Conservation (phyloP, 2,113 vertebrate genomes). For the Danionella cerebrum region DNA sequence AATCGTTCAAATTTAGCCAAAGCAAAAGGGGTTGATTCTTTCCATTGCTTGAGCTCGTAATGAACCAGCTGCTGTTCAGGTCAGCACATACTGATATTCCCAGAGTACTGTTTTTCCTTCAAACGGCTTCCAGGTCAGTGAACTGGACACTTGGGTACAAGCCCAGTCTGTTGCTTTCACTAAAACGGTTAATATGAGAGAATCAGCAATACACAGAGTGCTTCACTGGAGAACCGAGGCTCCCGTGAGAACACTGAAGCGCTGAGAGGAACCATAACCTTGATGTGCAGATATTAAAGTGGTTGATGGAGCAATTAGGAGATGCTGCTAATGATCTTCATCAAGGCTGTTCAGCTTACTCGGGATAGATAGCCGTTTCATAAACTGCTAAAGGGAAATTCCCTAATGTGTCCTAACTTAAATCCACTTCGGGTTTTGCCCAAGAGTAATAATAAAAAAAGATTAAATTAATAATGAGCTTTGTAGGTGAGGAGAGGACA, state of each 20-base stretch:
- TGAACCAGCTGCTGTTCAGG: constrained; percentile 15
- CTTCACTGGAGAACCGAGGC: background rate
- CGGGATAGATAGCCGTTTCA: constrained; percentile 39
- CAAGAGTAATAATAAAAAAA: background rate
- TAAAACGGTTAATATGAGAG: background rate
- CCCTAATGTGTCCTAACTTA: background rate
- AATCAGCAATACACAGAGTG: background rate
- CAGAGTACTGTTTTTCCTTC: background rate
- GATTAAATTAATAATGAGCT: no score
- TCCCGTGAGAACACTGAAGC: background rate
- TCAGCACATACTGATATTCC: background rate
- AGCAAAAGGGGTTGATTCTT: constrained; percentile 58
- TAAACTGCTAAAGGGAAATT: constrained; percentile 42
- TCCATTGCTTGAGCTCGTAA: background rate
- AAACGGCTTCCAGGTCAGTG: constrained; percentile 5
- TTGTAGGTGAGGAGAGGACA: no score
- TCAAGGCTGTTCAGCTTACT: constrained; percentile 52
- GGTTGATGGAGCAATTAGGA: constrained; percentile 23
- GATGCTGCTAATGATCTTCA: constrained; percentile 56
- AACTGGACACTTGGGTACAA: background rate
- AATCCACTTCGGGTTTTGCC: background rate
- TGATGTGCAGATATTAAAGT: constrained; percentile 13
- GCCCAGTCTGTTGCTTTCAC: background rate
- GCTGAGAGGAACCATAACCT: background rate
- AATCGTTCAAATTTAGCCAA: constrained; percentile 44